Conservation (phyloP, 2,113 vertebrate genomes). For the Thamnaconus septentrionalis region DNA sequence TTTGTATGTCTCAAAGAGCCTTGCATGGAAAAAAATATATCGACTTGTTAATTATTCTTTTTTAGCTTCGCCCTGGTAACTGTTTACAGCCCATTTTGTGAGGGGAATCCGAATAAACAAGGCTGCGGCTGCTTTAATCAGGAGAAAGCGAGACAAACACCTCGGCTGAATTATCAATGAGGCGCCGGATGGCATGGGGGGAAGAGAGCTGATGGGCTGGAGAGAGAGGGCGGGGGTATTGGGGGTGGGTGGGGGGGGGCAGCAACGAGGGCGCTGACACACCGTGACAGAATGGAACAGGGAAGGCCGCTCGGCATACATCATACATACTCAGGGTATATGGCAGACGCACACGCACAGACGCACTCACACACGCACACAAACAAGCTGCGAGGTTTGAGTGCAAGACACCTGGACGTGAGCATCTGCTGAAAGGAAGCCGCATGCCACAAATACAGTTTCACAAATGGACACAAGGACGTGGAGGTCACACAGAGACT, state of each 20-base stretch:
- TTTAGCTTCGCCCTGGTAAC: background rate
- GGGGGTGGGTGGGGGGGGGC: conserved; percentile 40
- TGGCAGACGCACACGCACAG: conserved; percentile 21
- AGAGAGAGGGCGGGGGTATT: conserved; percentile 10
- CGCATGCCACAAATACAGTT: conserved; percentile 58
- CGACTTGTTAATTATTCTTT: too few relatives aligned
- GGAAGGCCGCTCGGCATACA: conserved; percentile 59
- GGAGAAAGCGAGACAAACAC: too few relatives aligned
- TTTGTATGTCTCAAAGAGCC: too few relatives aligned
- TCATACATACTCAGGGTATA: too few relatives aligned
- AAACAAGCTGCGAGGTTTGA: conserved; percentile 26
- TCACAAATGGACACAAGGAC: conserved; percentile 48
- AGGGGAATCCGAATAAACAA: conserved; percentile 4
- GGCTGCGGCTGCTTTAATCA: too few relatives aligned
- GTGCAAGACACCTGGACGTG: conserved; percentile 48
- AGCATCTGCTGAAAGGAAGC: conserved; percentile 57
- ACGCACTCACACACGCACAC: conserved; percentile 16
- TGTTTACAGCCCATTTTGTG: conserved; percentile 1
- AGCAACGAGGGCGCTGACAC: conserved; percentile 52
- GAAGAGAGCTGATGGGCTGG: background rate
- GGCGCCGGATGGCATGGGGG: conserved; percentile 1
- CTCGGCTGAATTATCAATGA: too few relatives aligned
- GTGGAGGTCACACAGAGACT: conserved; percentile 24
- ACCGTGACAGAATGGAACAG: conserved; percentile 61
- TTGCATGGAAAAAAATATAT: too few relatives aligned